phyloP scores from a whole-genome alignment of 1,140 invertebrate species.

The Micrasema minimum region DNA sequence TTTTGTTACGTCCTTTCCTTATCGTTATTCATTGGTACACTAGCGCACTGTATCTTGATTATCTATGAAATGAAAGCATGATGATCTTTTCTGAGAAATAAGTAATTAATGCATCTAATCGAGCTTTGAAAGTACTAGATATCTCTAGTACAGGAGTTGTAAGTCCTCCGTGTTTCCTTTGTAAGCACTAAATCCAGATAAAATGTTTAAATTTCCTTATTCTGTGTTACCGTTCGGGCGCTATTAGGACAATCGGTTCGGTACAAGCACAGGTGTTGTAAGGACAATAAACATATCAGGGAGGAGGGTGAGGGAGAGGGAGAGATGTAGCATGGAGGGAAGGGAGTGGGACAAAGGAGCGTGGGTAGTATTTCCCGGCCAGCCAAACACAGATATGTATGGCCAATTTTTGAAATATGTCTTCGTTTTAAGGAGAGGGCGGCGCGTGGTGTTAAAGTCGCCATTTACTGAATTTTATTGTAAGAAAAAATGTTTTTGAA shows the following conservation, averaged over 20 bases:
- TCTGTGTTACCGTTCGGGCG: conserved; percentile 10
- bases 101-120: too few relatives aligned
- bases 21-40: too few relatives aligned
- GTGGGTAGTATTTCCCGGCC: neutral
- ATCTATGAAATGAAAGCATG: too few relatives aligned
- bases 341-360: conserved; percentile 26
- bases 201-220: conserved; percentile 29
- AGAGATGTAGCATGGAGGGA: neutral
- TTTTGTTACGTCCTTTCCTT: too few relatives aligned
- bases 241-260: conserved; percentile 30
- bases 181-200: neutral
- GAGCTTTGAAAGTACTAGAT: too few relatives aligned
- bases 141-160: neutral
- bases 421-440: neutral
- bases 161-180: too few relatives aligned
- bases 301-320: neutral
- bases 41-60: too few relatives aligned
- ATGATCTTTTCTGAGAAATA: too few relatives aligned
- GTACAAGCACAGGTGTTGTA: conserved; percentile 47
- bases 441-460: conserved; percentile 3
- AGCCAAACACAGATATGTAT: conserved; percentile 15
- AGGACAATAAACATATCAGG: conserved; percentile 50
- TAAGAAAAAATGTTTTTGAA: too few relatives aligned
- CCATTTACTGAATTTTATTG: too few relatives aligned
- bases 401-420: conserved; percentile 26